Conservation (phyloP, 2,113 vertebrate species). For the Grus americana region DNA sequence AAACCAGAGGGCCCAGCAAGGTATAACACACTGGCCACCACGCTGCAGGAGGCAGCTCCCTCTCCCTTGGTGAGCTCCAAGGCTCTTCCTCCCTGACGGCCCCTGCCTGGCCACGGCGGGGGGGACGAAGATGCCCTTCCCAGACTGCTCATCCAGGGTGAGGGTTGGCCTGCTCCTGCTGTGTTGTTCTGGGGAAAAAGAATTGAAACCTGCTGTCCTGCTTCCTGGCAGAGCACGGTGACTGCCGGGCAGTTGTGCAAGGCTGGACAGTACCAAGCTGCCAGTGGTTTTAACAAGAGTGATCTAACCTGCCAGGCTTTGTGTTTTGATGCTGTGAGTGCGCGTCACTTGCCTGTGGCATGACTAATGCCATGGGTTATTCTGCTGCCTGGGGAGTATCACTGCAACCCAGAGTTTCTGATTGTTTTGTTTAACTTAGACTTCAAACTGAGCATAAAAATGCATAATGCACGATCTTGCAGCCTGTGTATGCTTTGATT, state of each 20-base stretch:
- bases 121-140: not conserved
- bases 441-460: not conserved
- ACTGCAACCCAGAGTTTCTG: not conserved
- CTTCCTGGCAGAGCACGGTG: not conserved
- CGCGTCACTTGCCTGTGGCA: not conserved
- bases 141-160: not conserved
- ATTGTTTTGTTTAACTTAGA: not conserved
- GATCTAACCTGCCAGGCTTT: constrained; percentile 32
- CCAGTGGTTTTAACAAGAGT: constrained; percentile 9
- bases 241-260: constrained; percentile 28
- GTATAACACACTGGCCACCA: not conserved
- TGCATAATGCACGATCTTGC: not conserved
- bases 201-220: not conserved
- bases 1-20: not conserved
- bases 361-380: not conserved
- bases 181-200: not conserved
- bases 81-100: not conserved
- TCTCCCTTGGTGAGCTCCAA: not conserved
- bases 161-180: not conserved
- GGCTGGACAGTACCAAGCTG: constrained; percentile 37
- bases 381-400: not conserved
- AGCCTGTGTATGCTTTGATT: not conserved
- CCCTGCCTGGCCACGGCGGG: not conserved
- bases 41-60: not conserved
- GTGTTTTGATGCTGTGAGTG: not conserved